A percentile compares a stretch with the other conserved stretches of the same genome.
Conservation (phyloP, 2,113 vertebrate genomes). For the Engraulis encrasicolus region DNA sequence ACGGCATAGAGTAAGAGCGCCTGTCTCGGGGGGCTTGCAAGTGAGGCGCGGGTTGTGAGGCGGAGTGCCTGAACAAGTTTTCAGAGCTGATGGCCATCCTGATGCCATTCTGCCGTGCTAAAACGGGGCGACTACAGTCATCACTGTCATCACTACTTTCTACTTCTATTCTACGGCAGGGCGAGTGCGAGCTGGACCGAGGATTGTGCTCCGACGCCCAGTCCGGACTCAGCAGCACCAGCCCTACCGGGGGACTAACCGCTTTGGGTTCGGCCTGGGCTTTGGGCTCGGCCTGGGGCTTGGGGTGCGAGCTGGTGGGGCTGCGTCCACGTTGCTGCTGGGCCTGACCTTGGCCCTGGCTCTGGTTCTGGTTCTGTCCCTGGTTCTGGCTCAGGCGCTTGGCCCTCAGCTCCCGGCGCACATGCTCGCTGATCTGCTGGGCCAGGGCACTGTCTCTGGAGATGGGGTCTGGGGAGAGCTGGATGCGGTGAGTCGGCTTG, state of each 20-base stretch:
- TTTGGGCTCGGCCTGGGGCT: neutral
- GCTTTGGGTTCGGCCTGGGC: constrained; percentile 37
- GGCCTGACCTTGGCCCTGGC: neutral
- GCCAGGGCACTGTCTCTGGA: constrained; percentile 49
- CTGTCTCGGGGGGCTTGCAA: neutral
- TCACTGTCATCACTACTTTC: constrained; percentile 44
- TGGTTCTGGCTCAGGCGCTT: constrained; percentile 34
- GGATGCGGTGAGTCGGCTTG: constrained; percentile 49
- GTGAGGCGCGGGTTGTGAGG: constrained; percentile 16
- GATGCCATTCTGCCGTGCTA: neutral
- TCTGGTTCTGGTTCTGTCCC: neutral
- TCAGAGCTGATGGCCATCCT: constrained; percentile 29
- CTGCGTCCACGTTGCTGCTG: constrained; percentile 53
- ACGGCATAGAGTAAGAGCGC: constrained; percentile 23
- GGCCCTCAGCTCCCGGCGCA: constrained; percentile 56
- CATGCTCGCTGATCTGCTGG: constrained; percentile 63
- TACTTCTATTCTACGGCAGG: constrained; percentile 63
- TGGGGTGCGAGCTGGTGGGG: constrained; percentile 31
- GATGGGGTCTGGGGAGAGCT: constrained; percentile 43
- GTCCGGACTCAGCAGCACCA: neutral
- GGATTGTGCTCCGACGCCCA: neutral
- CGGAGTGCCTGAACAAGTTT: constrained; percentile 35
- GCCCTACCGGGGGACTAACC: constrained; percentile 62
- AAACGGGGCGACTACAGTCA: too few species aligned
- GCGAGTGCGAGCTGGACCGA: constrained; percentile 44